Base-by-base conservation (phyloP, 2,888 invertebrate genomes). In the Deroplatys truncata region DNA sequence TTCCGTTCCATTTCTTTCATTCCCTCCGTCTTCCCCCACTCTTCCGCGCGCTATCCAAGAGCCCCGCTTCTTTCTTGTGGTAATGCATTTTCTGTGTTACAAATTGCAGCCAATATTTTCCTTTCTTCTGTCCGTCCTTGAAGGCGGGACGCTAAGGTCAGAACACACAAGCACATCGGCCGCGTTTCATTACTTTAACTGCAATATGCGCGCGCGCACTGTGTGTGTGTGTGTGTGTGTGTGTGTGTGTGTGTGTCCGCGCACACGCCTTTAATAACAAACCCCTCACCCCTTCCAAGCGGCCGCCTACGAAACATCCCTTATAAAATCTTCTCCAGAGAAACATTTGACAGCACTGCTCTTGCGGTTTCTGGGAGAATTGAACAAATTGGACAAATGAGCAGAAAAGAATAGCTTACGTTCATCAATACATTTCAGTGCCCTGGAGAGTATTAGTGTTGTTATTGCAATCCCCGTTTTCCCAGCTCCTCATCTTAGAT, bases 51-150 rank as follows among this genome's bases (percentile, higher is more conserved):
- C 56, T 72, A 20, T 72, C 56, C 7, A 20, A 72, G 56, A 3
- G 56, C 25, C 20, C 20, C 56, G 56, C 56, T 72, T 25, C 56
- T 72, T 72, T 72, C 56, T 72, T 72, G 56, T 72, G 56, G 56
- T 86, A 84, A 89, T 86, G 85, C 84, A 83, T 28, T 84, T 89
- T 49, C 35, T 84, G 82, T 85, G 89, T 89, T 82, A 83, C 85
- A 85, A 85, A 85, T 82, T 89, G 89, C 89, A 89, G 89, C n/a
- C 85, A 85, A 72, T 72, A 86, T 72, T 72, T 72, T 72, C 56
- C 56, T 72, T 72, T 72, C 56, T 72, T 20, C 56, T 72, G 25
- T 5, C 56, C 56, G 56, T 72, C 56, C 56, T 72, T 72, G 56
- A 72, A 72, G 56, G 25, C 56, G 56, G 56, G 56, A 72, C 56